Evolutionary conservation across 2,888 invertebrate genomes (phyloP), one percentile per base, ranked within the genome.

Genomic region (Hirudinaria manillensis): DNA sequence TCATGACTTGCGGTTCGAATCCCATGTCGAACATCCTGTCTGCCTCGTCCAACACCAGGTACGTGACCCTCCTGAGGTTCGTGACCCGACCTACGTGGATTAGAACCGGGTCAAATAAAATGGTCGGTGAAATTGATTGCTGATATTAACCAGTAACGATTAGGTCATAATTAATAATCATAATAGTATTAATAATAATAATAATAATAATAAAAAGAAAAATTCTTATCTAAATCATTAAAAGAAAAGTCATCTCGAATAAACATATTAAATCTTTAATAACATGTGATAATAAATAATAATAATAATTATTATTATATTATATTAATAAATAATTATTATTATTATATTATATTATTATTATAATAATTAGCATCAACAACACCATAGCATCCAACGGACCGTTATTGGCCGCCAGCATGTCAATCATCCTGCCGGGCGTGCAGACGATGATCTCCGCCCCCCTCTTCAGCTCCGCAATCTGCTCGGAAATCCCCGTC

Each of bases 1-100:
- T 89, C 94, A 95, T 97, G 6, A 94, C 94, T 88, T 96, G 95
- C 0, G 95, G 96, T 86, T 99, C 99, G 84, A 99, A 99, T 27
- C 97, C 97, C 96, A 99, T 97, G 85, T 99, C 99, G 84, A 99
- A 99, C 99, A 99, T 99, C 65, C 99, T 89, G 86, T 99, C 99
- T 0, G 99, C 99, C 86, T 99, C 99, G 85, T 99, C 99, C 55
- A 99, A 87, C 0, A 99, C 99, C 66, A 99, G 90, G 83, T 97
- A 99, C 0, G 98, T 98, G 61, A 96, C 94, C 65, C 99, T 88
- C n/a, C 93, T 89, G 77, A 99, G 87, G 87, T 99, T 99, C 10
- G 99, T 99, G 1, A 99, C 98, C 80, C 95, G 90, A 61, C 88
- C 88, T 87, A 80, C n/a, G 82, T 80, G 55, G 74, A 19, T 65